Evolutionary conservation across 1,140 invertebrate genomes (phyloP).

Genomic region (Drosophila lini): DNA sequence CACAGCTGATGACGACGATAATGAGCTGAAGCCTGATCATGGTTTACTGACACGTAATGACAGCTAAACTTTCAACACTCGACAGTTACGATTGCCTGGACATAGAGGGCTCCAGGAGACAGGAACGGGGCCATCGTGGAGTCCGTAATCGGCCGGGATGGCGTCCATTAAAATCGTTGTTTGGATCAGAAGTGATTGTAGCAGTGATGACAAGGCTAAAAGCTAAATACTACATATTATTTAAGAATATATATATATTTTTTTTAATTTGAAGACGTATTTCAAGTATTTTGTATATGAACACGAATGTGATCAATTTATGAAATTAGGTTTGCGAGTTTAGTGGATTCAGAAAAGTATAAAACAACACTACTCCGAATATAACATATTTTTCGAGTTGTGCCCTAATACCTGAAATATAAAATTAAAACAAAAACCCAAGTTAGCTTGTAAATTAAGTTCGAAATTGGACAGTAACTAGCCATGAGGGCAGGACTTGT

Average conservation of each 20-base stretch:
- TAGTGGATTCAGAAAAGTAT: too few species aligned
- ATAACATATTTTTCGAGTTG: background rate
- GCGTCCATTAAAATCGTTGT: constrained; percentile 29
- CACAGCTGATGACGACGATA: constrained; percentile 50
- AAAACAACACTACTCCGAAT: too few species aligned
- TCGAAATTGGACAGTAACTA: background rate
- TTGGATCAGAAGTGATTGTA: background rate
- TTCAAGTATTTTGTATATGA: too few species aligned
- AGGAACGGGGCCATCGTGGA: background rate
- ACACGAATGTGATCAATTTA: too few species aligned
- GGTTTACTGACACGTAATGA: constrained; percentile 81
- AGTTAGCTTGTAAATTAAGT: background rate
- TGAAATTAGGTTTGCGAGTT: too few species aligned
- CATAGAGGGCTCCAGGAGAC: background rate
- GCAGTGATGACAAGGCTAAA: background rate
- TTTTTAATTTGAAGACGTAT: background rate
- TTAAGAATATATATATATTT: background rate
- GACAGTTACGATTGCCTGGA: constrained; percentile 48
- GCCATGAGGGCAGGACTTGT: constrained; percentile 7
- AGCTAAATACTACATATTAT: background rate
- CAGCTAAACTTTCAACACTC: constrained; percentile 75
- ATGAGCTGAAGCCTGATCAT: constrained; percentile 60
- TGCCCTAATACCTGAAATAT: background rate
- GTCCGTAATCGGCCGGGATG: constrained; percentile 41
- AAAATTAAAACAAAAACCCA: background rate